phyloP scores from a whole-genome alignment of 2,113 vertebrate species.

The Gulo gulo region DNA sequence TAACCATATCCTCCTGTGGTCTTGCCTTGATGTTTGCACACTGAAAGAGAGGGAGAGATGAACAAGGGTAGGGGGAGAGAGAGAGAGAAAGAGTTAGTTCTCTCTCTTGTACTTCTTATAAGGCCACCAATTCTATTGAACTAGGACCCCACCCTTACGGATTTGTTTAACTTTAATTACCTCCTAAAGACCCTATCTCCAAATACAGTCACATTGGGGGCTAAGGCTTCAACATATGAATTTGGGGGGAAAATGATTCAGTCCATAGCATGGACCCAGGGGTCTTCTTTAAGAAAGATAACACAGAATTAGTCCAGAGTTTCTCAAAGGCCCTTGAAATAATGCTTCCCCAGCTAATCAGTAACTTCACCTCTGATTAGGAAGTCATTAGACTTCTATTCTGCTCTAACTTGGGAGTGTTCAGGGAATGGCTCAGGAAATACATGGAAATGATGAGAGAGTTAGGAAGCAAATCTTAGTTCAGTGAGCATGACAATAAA shows the following conservation, averaged over 20 bases:
- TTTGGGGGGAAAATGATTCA: background rate
- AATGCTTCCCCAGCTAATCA: background rate
- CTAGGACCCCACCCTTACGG: background rate
- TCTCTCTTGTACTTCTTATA: background rate
- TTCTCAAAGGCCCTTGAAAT: background rate
- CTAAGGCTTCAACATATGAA: background rate
- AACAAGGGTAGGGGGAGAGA: background rate
- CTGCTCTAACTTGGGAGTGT: background rate
- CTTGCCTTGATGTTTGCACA: background rate
- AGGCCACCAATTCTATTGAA: background rate
- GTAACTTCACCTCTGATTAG: background rate
- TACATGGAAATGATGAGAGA: background rate
- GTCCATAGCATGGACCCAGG: background rate
- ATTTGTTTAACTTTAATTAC: conserved; percentile 12
- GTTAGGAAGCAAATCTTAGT: background rate
- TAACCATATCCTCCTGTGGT: background rate
- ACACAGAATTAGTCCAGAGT: background rate
- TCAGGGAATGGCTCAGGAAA: background rate
- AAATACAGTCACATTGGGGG: background rate
- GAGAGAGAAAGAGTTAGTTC: too few relatives aligned
- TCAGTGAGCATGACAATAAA: background rate
- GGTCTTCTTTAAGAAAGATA: background rate
- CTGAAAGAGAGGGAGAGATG: background rate
- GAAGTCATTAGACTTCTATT: background rate
- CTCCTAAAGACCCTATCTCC: background rate